Evolutionary conservation across 2,888 invertebrate genomes (phyloP).

Genomic region (Clivina fossor): DNA sequence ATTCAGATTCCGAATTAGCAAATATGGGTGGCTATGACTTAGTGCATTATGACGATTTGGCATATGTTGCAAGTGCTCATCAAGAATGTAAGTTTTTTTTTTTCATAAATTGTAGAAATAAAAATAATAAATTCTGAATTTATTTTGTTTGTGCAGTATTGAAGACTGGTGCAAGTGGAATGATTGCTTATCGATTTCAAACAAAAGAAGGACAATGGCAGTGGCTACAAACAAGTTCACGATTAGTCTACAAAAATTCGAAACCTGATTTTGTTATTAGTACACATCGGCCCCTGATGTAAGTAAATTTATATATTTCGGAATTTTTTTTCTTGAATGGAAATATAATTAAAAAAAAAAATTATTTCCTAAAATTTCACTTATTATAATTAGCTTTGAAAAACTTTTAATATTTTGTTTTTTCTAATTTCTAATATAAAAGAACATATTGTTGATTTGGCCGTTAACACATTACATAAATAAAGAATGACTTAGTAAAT

Average conservation of each 20-base stretch:
- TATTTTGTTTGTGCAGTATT: constrained; percentile 69
- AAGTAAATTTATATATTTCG: constrained; percentile 57
- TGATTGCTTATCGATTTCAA: constrained; percentile 98
- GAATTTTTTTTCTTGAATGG: too few relatives aligned
- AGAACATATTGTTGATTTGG: too few relatives aligned
- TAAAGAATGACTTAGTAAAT: too few relatives aligned
- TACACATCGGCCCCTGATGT: constrained; percentile 98
- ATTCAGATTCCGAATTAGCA: constrained; percentile 86
- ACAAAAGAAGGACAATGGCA: constrained; percentile 94
- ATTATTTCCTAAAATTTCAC: too few relatives aligned
- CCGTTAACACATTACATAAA: too few relatives aligned
- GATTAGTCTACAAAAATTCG: constrained; percentile 98
- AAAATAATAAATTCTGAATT: constrained; percentile 22
- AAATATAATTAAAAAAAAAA: too few relatives aligned
- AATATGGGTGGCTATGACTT: constrained; percentile 97
- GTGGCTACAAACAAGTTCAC: constrained; percentile 96
- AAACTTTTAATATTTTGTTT: too few relatives aligned
- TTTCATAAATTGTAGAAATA: constrained; percentile 4
- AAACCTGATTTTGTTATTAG: constrained; percentile 99
- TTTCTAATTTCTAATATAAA: too few relatives aligned
- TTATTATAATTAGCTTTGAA: too few relatives aligned
- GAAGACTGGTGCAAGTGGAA: constrained; percentile 98
- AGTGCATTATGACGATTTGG: constrained; percentile 96
- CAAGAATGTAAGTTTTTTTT: constrained; percentile 84
- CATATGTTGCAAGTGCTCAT: constrained; percentile 97